These are phyloP conservation scores for Gracilinanus agilis DNA, from an alignment of 2,113 vertebrate genomes.

Conservation along the genomic window DNA sequence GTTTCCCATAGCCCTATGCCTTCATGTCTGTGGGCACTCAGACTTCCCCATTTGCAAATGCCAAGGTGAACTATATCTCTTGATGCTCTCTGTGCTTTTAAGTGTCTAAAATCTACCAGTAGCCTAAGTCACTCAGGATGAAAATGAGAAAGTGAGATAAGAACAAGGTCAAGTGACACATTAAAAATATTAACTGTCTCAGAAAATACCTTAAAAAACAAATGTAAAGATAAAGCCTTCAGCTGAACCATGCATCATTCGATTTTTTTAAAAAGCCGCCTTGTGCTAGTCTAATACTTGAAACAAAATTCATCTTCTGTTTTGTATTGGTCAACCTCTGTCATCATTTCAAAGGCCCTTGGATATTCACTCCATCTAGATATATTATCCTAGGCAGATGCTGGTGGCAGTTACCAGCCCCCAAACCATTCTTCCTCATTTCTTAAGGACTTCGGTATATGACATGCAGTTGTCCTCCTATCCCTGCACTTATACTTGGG, in stretches of 20 bases:
- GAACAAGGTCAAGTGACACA: neutral
- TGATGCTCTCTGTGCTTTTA: neutral
- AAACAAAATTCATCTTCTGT: neutral
- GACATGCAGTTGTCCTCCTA: neutral
- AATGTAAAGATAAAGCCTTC: neutral
- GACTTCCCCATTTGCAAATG: neutral
- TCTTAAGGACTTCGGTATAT: neutral
- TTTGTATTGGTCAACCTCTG: neutral
- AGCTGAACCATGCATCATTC: neutral
- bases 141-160: neutral
- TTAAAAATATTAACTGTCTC: neutral
- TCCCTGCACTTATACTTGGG: neutral
- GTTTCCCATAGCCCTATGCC: neutral
- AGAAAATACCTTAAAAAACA: neutral
- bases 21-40: neutral
- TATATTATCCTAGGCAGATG: neutral
- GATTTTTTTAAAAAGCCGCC: neutral
- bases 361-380: neutral
- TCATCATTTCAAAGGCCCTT: neutral
- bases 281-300: neutral
- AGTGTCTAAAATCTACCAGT: neutral
- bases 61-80: neutral
- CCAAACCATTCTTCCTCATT: neutral
- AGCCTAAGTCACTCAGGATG: neutral
- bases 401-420: no score